Conservation (phyloP, 2,888 invertebrate genomes). For the Alcis repandata region DNA sequence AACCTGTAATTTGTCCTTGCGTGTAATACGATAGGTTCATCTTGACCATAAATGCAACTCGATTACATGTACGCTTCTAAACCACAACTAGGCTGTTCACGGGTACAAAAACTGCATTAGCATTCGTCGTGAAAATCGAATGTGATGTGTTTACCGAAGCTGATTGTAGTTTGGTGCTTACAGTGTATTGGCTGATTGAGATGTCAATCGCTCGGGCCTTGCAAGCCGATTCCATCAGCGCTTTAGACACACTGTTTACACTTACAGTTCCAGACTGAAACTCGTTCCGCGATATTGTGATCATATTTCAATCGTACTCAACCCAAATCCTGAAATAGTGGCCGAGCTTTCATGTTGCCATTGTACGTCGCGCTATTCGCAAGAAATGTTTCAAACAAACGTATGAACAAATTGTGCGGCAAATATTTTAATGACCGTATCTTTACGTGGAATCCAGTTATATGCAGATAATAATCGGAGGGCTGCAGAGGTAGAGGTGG, state of each 20-base stretch:
- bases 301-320: constrained; percentile 62
- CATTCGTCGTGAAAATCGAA: constrained; percentile 49
- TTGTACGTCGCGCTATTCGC: constrained; percentile 66
- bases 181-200: constrained; percentile 49
- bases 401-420: constrained; percentile 65
- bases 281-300: constrained; percentile 55
- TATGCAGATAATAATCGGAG: constrained; percentile 76
- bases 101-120: constrained; percentile 45
- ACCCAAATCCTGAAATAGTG: constrained; percentile 74
- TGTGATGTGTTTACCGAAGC: constrained; percentile 65
- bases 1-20: constrained; percentile 36
- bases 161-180: constrained; percentile 65
- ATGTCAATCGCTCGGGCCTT: constrained; percentile 61
- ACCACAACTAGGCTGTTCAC: constrained; percentile 36
- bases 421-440: constrained; percentile 75
- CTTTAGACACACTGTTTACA: constrained; percentile 67
- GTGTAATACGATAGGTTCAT: constrained; percentile 38
- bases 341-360: constrained; percentile 56
- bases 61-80: constrained; percentile 17
- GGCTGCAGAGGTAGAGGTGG: constrained; percentile 28
- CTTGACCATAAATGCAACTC: constrained; percentile 29
- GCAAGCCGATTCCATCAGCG: constrained; percentile 60
- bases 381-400: constrained; percentile 63
- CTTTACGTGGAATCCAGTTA: constrained; percentile 76
- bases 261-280: constrained; percentile 53